Percentiles rank a stretch among this genome's conserved stretches.
These are phyloP conservation scores for Fukomys damarensis DNA, from an alignment of 2,113 vertebrate genomes.

Conservation along the genomic window DNA sequence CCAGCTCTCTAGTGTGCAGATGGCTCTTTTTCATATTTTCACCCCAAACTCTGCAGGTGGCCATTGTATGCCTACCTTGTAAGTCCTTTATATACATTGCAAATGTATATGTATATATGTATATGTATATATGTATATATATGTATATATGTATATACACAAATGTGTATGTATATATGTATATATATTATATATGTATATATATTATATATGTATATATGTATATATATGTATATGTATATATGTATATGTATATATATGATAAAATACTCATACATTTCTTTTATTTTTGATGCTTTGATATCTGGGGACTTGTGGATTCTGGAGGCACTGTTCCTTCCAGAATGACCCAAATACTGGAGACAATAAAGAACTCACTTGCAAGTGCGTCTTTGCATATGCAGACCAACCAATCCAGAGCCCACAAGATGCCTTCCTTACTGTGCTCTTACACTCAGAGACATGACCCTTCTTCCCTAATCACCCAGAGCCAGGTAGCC, in stretches of 20 bases:
- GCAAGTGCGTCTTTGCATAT: neutral
- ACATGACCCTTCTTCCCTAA: neutral
- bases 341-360: neutral
- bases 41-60: neutral
- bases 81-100: neutral
- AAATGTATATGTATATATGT: too few relatives aligned
- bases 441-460: neutral
- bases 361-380: neutral
- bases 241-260: too few relatives aligned
- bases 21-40: neutral
- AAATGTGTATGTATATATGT: too few relatives aligned
- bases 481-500: neutral
- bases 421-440: neutral
- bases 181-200: neutral
- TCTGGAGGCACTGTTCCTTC: neutral
- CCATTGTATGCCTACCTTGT: neutral
- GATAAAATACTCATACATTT: neutral
- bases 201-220: neutral
- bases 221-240: too few relatives aligned
- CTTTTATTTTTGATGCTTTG: neutral
- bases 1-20: neutral
- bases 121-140: too few relatives aligned
- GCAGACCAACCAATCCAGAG: neutral
- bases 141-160: too few relatives aligned
- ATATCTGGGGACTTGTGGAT: neutral